A percentile compares a stretch with the other conserved stretches of the same genome.
Evolutionary conservation across 2,888 invertebrate species (phyloP).

Genomic region (Andrena camellia): DNA sequence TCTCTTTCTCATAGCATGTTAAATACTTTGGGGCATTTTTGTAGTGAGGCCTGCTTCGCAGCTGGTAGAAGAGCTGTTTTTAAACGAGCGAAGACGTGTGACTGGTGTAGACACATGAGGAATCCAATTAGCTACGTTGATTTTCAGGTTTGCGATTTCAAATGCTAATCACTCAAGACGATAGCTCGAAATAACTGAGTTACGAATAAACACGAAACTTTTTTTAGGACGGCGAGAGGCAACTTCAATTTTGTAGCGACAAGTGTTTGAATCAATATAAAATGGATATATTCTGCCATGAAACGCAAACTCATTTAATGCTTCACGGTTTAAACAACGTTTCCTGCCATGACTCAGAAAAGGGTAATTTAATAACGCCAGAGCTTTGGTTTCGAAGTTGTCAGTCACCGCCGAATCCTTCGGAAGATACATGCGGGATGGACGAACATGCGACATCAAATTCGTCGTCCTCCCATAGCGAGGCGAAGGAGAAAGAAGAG

Average conservation of each 20-base stretch:
- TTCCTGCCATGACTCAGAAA: conserved; percentile 68
- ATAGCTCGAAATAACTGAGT: no score
- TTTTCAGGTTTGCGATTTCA: conserved; percentile 86
- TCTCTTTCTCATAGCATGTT: conserved; percentile 80
- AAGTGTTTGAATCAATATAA: conserved; percentile 98
- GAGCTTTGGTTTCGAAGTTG: conserved; percentile 96
- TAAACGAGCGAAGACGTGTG: conserved; percentile 96
- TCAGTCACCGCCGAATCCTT: conserved; percentile 87
- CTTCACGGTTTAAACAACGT: conserved; percentile 85
- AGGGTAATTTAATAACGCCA: conserved; percentile 92
- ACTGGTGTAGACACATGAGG: conserved; percentile 96
- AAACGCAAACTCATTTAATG: conserved; percentile 96
- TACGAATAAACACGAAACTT: not conserved
- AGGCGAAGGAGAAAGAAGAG: conserved; percentile 29
- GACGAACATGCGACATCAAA: conserved; percentile 64
- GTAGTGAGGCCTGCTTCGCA: conserved; percentile 96
- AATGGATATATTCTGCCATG: conserved; percentile 98
- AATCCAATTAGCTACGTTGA: conserved; percentile 97
- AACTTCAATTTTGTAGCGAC: conserved; percentile 96
- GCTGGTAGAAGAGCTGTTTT: conserved; percentile 95
- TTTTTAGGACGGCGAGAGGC: conserved; percentile 93
- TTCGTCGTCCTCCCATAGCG: conserved; percentile 45
- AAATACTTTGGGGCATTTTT: conserved; percentile 87
- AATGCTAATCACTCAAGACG: no score
- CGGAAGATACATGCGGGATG: conserved; percentile 72